Conservation (phyloP, 2,113 vertebrate species). For the Melanerpes formicivorus region DNA sequence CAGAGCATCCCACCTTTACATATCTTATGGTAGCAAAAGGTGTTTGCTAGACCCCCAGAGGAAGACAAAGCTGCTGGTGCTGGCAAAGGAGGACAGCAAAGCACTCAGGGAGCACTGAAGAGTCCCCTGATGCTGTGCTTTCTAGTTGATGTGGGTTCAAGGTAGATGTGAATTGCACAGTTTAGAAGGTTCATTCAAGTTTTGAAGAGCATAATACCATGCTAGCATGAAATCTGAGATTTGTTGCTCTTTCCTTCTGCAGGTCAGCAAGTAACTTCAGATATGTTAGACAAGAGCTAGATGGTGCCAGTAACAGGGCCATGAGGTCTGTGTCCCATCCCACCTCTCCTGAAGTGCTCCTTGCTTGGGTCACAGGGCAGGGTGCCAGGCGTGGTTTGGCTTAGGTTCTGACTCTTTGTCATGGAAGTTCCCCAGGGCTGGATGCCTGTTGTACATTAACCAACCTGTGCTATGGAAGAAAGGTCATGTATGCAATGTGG, state of each 20-base stretch:
- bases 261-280: not conserved
- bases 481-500: not conserved
- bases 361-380: not conserved
- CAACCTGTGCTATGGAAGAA: constrained; percentile 24
- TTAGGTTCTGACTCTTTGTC: fast-evolving
- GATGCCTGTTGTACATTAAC: constrained; percentile 43
- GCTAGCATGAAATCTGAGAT: not conserved
- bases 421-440: not conserved
- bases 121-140: not conserved
- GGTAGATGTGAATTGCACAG: not conserved
- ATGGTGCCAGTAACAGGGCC: not conserved
- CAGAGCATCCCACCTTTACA: not conserved
- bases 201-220: not conserved
- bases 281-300: not conserved
- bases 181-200: not conserved
- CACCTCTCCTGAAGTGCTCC: not conserved
- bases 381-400: not conserved
- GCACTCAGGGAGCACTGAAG: not conserved
- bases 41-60: fast-evolving
- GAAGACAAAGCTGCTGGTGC: not conserved
- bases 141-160: not conserved
- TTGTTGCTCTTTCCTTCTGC: not conserved
- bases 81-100: not conserved
- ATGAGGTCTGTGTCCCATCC: not conserved
- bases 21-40: not conserved